These are phyloP conservation scores for Dallia pectoralis DNA, from an alignment of 2,797 vertebrate species.

Conservation along the genomic window DNA sequence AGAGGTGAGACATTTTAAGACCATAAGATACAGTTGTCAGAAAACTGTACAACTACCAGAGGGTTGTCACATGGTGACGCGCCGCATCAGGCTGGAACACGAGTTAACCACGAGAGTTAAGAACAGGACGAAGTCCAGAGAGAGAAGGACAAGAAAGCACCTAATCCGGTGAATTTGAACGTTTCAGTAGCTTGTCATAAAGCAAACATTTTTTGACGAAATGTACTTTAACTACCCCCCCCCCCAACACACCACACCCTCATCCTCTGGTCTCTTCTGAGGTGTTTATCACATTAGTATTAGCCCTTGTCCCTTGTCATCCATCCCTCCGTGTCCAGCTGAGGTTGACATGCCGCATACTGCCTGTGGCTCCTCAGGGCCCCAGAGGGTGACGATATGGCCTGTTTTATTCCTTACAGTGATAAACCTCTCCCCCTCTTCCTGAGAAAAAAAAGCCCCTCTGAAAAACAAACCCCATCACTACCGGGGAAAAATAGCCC, in stretches of 20 bases:
- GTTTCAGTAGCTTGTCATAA: constrained; percentile 20
- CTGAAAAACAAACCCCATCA: constrained; percentile 12
- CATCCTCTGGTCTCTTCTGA: constrained; percentile 49
- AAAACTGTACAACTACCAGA: constrained; percentile 36
- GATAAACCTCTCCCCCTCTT: constrained; percentile 22
- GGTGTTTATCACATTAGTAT: constrained; percentile 81
- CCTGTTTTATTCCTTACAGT: constrained; percentile 53
- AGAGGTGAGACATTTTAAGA: constrained; percentile 36
- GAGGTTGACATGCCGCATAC: constrained; percentile 21
- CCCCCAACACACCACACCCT: constrained; percentile 34
- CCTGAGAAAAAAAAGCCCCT: neutral
- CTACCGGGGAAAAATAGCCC: neutral
- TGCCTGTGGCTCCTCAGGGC: constrained; percentile 44
- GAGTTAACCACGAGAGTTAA: constrained; percentile 29
- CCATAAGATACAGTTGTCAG: constrained; percentile 41
- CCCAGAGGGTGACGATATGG: constrained; percentile 58
- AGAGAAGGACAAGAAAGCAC: neutral
- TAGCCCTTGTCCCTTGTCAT: constrained; percentile 73
- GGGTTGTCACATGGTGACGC: constrained; percentile 16
- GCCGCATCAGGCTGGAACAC: constrained; percentile 24
- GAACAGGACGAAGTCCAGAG: constrained; percentile 31
- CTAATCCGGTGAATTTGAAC: neutral
- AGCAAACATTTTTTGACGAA: neutral
- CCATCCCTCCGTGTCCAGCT: constrained; percentile 30
- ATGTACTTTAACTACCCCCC: constrained; percentile 53